Evolutionary conservation across 2,113 vertebrate species (phyloP).

Genomic region (Hystrix brachyura): DNA sequence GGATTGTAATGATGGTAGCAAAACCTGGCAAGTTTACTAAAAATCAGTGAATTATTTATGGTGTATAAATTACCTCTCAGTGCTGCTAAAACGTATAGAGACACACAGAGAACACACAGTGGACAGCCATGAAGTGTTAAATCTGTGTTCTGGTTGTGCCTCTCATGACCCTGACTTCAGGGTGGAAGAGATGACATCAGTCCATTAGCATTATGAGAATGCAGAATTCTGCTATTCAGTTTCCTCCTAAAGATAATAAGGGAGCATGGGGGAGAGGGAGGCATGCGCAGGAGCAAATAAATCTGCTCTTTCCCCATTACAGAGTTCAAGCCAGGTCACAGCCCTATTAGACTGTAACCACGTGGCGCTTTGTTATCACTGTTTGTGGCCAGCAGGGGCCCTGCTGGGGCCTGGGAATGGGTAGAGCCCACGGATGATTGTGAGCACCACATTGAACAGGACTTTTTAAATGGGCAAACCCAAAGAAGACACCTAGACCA

Average conservation of each 20-base stretch:
- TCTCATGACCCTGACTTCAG: conserved; percentile 22
- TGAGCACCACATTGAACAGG: neutral
- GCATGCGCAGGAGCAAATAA: conserved; percentile 47
- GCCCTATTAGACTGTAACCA: conserved; percentile 59
- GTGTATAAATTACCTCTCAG: neutral
- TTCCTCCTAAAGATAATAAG: conserved; percentile 71
- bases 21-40: neutral
- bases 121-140: neutral
- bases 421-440: neutral
- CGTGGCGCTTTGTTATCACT: conserved; percentile 51
- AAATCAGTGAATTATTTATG: neutral
- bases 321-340: conserved; percentile 69
- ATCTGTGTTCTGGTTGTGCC: neutral
- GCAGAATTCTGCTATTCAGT: conserved; percentile 70
- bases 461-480: neutral
- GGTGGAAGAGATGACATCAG: conserved; percentile 75
- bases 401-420: conserved; percentile 32
- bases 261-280: conserved; percentile 52
- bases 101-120: neutral
- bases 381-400: fast-evolving
- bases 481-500: neutral
- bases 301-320: conserved; percentile 77
- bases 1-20: neutral
- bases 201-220: conserved; percentile 76
- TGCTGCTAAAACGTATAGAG: neutral